Base-by-base conservation (phyloP, 2,113 vertebrate species). In the Apistogramma diplotaenia region DNA sequence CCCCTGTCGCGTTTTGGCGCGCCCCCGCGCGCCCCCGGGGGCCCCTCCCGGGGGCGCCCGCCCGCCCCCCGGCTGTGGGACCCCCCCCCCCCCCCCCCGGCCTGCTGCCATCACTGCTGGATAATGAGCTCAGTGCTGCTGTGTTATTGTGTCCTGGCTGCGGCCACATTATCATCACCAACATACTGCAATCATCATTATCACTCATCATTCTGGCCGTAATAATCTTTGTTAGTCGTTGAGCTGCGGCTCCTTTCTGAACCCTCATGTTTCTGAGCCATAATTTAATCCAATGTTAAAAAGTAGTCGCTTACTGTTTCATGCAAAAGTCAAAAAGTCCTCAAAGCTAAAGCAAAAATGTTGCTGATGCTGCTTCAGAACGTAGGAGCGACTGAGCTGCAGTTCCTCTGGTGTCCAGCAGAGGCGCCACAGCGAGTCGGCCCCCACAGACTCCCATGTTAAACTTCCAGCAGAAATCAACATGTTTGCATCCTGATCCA, bases 41-140 rank as follows among this genome's bases (percentile, higher is more conserved):
- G n/a, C n/a, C 18, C 61, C 79, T 33, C 65, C 65, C 58, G 33
- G 25, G 37, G 51, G 25, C 35, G 4, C 27, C 23, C 11, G 2
- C 27, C 4, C 4, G 19, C 51, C 29, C 49, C 57, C 31, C 35
- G 3, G 29, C 19, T 58, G n/a, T n/a, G n/a, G n/a, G n/a, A n/a
- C n/a, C n/a, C 54, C 51, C 78, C 57, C 10, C 74, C 58, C 78
- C 74, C 76, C n/a, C 76, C 72, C 55, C 49, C 59, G 74, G 78
- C 56, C 78, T 18, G 79, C 76, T 87, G 83, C 78, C 74, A 84
- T 49, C 70, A 33, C 40, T 35, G n/a, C 70, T 71, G 33, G 81
- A 60, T 90, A 89, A 92, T 92, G 84, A 90, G 82, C 88, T 81
- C 73, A 2, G 10, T 58, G 49, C 73, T 83, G 16, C 23, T 83